Evolutionary conservation across 2,113 vertebrate species (phyloP).

Genomic region (Cyrtonyx montezumae): DNA sequence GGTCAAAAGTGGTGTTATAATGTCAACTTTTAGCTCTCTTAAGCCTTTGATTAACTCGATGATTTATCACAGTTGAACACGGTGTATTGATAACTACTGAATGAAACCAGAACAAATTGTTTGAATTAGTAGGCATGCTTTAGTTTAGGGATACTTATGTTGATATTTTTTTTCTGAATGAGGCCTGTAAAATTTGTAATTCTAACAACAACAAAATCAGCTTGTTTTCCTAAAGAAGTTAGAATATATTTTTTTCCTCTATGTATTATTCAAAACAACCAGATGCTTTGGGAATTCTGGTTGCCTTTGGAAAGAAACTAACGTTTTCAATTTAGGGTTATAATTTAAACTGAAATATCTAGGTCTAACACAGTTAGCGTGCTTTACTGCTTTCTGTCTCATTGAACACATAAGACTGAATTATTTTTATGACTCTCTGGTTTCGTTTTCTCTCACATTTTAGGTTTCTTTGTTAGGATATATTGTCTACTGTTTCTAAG

Average conservation of each 20-base stretch:
- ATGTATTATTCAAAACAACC: conserved; percentile 72
- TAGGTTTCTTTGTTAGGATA: conserved; percentile 11
- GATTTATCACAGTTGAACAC: neutral
- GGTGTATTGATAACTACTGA: neutral
- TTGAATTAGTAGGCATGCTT: neutral
- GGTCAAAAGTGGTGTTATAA: neutral
- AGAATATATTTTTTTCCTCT: conserved; percentile 6
- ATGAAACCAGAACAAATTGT: neutral
- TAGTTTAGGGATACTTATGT: neutral
- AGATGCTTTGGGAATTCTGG: conserved; percentile 67
- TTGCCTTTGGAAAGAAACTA: conserved; percentile 61
- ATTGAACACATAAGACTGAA: conserved; percentile 17
- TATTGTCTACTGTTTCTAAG: neutral
- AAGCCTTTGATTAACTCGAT: neutral
- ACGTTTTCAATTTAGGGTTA: conserved; percentile 50
- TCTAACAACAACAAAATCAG: neutral
- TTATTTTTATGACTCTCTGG: neutral
- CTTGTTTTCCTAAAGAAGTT: conserved; percentile 45
- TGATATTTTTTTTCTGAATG: neutral
- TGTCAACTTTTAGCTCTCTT: neutral
- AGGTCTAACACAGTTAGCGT: conserved; percentile 58
- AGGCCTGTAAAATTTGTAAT: conserved; percentile 22
- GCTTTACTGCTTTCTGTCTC: conserved; percentile 47
- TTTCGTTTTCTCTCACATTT: conserved; percentile 6
- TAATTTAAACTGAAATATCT: conserved; percentile 76